Percentiles rank a stretch among this genome's conserved stretches.
Conservation (phyloP, 2,888 invertebrate genomes). For the Campopleginae sp. region DNA sequence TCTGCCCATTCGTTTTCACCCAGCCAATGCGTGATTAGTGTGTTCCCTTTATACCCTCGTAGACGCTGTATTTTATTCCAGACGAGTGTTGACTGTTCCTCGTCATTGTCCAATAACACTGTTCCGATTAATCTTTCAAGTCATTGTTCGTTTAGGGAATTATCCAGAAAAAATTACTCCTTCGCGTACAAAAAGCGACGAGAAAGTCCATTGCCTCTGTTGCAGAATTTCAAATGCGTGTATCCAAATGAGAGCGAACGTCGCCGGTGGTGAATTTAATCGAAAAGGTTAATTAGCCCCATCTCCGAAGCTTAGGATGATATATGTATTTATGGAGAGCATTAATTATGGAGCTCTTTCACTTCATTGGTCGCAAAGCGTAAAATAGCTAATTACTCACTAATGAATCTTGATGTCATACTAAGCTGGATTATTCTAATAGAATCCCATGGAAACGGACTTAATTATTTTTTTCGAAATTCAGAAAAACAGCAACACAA, state of each 20-base stretch:
- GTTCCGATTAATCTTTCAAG: not conserved
- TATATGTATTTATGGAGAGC: not conserved
- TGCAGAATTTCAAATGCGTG: too few species aligned
- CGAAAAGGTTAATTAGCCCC: not conserved
- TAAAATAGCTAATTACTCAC: not conserved
- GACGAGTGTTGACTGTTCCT: conserved; percentile 3
- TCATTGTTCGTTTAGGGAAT: not conserved
- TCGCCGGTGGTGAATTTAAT: not conserved
- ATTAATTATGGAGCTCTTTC: too few species aligned
- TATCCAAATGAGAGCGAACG: too few species aligned
- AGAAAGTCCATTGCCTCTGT: not conserved
- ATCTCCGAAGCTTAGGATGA: not conserved
- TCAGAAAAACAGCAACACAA: not conserved
- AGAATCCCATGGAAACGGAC: too few species aligned
- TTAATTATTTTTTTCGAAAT: not conserved
- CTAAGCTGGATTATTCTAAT: not conserved
- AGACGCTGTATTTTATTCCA: conserved; percentile 5
- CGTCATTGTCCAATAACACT: not conserved
- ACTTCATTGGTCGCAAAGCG: not conserved
- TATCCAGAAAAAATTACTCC: not conserved
- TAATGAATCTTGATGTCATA: not conserved
- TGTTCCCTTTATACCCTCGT: not conserved
- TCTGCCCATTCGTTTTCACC: conserved; percentile 45
- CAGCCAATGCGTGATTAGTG: conserved; percentile 41
- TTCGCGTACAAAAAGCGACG: not conserved